These are phyloP conservation scores for Trissolcus basalis DNA, from an alignment of 1,140 invertebrate genomes.

Conservation along the genomic window DNA sequence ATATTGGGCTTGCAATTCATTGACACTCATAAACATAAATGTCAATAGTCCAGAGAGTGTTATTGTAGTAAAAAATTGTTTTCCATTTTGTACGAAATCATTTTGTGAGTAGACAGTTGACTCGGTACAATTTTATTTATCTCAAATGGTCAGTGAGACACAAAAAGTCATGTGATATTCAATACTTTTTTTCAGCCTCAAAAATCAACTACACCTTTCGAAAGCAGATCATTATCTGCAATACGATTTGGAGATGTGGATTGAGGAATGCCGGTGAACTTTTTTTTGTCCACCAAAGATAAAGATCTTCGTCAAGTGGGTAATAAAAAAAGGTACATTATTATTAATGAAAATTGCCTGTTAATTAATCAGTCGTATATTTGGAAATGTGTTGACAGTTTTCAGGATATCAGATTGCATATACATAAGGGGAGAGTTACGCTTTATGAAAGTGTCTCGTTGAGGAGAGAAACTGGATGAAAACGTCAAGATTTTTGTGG, in stretches of 20 bases:
- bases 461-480: no score
- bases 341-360: conserved; percentile 4
- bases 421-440: neutral
- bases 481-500: no score
- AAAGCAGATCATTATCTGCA: conserved; percentile 9
- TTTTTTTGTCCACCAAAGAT: neutral
- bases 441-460: neutral
- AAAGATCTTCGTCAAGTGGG: neutral
- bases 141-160: no score
- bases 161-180: neutral
- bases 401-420: neutral
- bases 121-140: no score
- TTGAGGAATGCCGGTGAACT: neutral
- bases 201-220: neutral
- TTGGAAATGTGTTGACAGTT: conserved; percentile 1
- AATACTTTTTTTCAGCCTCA: conserved; percentile 2
- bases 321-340: conserved; percentile 2
- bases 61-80: no score
- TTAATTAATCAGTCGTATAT: conserved; percentile 3
- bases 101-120: no score
- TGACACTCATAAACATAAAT: no score
- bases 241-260: neutral
- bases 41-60: no score
- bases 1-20: no score
- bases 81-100: no score